phyloP scores from a whole-genome alignment of 2,888 invertebrate genomes.

The Beris chalybata region DNA sequence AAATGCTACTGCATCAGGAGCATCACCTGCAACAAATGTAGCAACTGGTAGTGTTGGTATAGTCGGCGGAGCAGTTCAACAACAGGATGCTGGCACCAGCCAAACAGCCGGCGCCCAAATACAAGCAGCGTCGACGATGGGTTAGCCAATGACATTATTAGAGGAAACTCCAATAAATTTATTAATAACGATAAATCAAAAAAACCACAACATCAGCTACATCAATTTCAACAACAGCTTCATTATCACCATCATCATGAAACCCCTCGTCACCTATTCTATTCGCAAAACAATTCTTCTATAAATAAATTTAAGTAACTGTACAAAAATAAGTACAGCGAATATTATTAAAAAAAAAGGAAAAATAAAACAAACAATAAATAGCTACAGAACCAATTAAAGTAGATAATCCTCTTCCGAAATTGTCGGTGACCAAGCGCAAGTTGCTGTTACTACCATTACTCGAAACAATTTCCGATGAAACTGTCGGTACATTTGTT shows the following conservation, averaged over 20 bases:
- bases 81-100: constrained; percentile 40
- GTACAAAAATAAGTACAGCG: constrained; percentile 28
- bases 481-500: too few relatives aligned
- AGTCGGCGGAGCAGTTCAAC: constrained; percentile 17
- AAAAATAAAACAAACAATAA: constrained; percentile 20
- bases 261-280: constrained; percentile 1
- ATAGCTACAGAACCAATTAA: constrained; percentile 31
- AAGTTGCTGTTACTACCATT: too few relatives aligned
- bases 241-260: constrained; percentile 29
- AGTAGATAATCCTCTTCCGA: constrained; percentile 11
- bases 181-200: constrained; percentile 22
- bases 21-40: constrained; percentile 39
- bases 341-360: constrained; percentile 26
- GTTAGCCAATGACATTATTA: constrained; percentile 45
- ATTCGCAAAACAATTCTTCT: constrained; percentile 20
- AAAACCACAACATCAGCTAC: constrained; percentile 3
- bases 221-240: constrained; percentile 24
- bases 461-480: too few relatives aligned
- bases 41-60: constrained; percentile 42
- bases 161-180: constrained; percentile 27
- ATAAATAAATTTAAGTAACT: constrained; percentile 29
- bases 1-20: constrained; percentile 40
- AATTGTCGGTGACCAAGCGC: too few relatives aligned
- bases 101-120: constrained; percentile 38
- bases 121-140: constrained; percentile 52